Percentiles rank a stretch among this genome's conserved stretches.
These are phyloP conservation scores for Dysdera silvatica DNA, from an alignment of 1,140 invertebrate species.

Conservation along the genomic window DNA sequence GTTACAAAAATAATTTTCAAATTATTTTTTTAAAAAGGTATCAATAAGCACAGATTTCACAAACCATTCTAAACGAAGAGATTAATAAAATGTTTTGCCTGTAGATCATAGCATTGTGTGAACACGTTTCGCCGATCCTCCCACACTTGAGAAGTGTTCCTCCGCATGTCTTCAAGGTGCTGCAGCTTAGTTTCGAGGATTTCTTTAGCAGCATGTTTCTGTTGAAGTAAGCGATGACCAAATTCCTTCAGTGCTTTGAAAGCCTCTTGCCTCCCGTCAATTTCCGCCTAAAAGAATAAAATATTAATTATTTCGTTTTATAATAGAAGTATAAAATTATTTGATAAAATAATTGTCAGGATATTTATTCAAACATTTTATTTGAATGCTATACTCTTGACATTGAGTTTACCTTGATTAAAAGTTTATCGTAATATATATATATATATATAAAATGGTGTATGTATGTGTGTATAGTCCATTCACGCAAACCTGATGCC, in stretches of 20 bases:
- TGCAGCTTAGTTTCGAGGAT: constrained; percentile 51
- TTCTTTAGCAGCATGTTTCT: constrained; percentile 49
- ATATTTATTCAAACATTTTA: too few relatives aligned
- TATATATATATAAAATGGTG: too few relatives aligned
- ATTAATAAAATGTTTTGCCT: too few relatives aligned
- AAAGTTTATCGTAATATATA: constrained; percentile 42
- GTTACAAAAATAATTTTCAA: background rate
- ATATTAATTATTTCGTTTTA: too few relatives aligned
- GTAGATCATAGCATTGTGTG: constrained; percentile 85
- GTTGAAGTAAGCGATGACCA: constrained; percentile 55
- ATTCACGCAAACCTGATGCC: too few relatives aligned
- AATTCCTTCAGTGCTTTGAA: constrained; percentile 69
- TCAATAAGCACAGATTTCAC: too few relatives aligned
- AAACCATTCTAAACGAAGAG: too few relatives aligned
- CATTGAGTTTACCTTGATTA: constrained; percentile 35
- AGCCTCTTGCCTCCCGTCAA: constrained; percentile 75
- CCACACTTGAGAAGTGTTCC: constrained; percentile 53
- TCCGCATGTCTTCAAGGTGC: constrained; percentile 60
- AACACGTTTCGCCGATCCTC: constrained; percentile 68
- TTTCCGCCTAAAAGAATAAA: constrained; percentile 66
- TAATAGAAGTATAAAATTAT: too few relatives aligned
- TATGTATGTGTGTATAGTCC: too few relatives aligned
- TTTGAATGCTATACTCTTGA: constrained; percentile 5
- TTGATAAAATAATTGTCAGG: background rate
- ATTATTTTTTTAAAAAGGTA: background rate